phyloP scores from a whole-genome alignment of 2,888 invertebrate species.

The Euspilapteryx auroguttella region DNA sequence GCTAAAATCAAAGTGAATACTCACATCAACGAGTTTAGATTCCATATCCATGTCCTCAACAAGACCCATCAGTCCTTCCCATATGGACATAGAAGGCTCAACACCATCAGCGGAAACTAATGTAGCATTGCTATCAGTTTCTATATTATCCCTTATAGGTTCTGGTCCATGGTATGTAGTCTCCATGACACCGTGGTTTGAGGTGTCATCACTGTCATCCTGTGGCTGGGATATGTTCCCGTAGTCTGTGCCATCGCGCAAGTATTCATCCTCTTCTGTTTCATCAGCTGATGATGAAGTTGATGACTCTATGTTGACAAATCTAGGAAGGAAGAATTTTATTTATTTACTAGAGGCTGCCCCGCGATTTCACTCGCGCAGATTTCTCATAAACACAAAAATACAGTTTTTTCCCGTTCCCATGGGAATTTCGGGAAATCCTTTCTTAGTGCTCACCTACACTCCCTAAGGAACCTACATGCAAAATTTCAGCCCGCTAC shows the following conservation, averaged over 20 bases:
- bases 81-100: conserved; percentile 31
- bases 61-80: conserved; percentile 44
- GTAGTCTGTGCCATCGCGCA: conserved; percentile 46
- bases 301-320: conserved; percentile 72
- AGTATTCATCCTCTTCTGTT: conserved; percentile 54
- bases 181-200: conserved; percentile 22
- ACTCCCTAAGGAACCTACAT: too few species aligned
- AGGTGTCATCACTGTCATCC: conserved; percentile 18
- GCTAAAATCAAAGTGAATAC: too few species aligned
- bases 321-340: conserved; percentile 40
- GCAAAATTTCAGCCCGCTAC: too few species aligned
- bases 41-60: conserved; percentile 39
- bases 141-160: conserved; percentile 20
- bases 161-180: conserved; percentile 27
- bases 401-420: too few species aligned
- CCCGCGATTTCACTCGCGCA: too few species aligned
- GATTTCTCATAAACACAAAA: too few species aligned
- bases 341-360: too few species aligned
- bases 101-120: conserved; percentile 30
- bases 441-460: too few species aligned
- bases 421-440: too few species aligned
- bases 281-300: conserved; percentile 57
- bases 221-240: conserved; percentile 39
- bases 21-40: conserved; percentile 31
- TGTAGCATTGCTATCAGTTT: conserved; percentile 36